phyloP scores from a whole-genome alignment of 2,888 invertebrate genomes.

The Ypsolopha scabrella region DNA sequence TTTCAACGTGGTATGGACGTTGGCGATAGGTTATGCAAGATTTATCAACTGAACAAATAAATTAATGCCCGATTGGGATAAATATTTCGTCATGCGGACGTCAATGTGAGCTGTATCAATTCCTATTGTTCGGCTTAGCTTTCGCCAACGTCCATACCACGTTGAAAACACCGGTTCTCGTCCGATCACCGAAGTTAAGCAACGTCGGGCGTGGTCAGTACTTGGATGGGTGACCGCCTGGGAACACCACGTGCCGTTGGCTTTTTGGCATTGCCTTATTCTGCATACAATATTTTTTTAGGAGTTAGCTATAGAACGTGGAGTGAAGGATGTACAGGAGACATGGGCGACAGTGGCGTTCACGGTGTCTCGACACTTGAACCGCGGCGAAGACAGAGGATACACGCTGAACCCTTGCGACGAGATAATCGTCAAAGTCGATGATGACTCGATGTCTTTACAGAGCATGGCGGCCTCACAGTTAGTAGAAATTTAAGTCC shows the following conservation, averaged over 20 bases:
- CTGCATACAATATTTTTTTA: slow-evolving; percentile 14
- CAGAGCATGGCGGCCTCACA: slow-evolving; percentile 93
- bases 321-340: slow-evolving; percentile 85
- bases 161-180: slow-evolving; percentile 18
- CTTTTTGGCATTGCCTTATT: slow-evolving; percentile 4
- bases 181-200: slow-evolving; percentile 23
- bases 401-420: slow-evolving; percentile 84
- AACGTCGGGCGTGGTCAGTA: slow-evolving; percentile 18
- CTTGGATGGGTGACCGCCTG: slow-evolving; percentile 18
- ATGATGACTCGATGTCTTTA: slow-evolving; percentile 90
- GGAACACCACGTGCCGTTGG: slow-evolving; percentile 14
- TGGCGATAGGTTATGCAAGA: not conserved
- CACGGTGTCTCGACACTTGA: slow-evolving; percentile 74
- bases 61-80: no score
- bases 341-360: slow-evolving; percentile 77
- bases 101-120: no score
- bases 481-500: slow-evolving; percentile 36
- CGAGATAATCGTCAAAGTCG: slow-evolving; percentile 83
- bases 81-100: no score
- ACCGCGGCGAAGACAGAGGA: slow-evolving; percentile 84
- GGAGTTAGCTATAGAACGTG: slow-evolving; percentile 91
- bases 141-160: slow-evolving; percentile 3
- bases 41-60: no score
- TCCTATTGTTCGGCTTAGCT: no score
- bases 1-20: slow-evolving; percentile 5